Conservation (phyloP, 2,888 invertebrate species). For the Tanytarsus gracilentus region DNA sequence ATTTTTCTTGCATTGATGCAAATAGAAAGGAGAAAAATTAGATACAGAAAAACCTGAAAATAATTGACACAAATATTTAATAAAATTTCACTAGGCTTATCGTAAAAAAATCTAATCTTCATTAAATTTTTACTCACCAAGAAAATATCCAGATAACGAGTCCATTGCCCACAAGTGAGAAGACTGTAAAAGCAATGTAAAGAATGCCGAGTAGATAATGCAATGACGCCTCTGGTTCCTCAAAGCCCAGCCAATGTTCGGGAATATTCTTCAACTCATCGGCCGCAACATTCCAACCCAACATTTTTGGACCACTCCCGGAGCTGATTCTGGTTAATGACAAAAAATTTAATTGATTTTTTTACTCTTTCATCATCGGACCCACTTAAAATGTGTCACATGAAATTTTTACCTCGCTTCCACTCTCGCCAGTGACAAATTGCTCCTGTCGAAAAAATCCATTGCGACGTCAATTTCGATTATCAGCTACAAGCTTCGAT, state of each 20-base stretch:
- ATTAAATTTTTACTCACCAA: constrained; percentile 49
- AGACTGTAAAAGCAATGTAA: constrained; percentile 64
- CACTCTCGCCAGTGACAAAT: background rate
- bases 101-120: too few relatives aligned
- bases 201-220: constrained; percentile 70
- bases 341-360: background rate
- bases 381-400: constrained; percentile 7
- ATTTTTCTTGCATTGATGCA: too few relatives aligned
- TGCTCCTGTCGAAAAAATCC: constrained; percentile 7
- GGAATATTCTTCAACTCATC: constrained; percentile 68
- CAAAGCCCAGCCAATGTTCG: constrained; percentile 66
- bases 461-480: too few relatives aligned
- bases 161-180: constrained; percentile 71
- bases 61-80: too few relatives aligned
- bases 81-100: too few relatives aligned
- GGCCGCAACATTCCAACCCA: constrained; percentile 69
- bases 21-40: too few relatives aligned
- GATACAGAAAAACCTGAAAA: too few relatives aligned
- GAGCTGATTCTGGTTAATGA: background rate
- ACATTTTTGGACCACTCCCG: constrained; percentile 36
- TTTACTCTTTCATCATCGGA: too few relatives aligned
- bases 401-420: constrained; percentile 13
- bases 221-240: constrained; percentile 67
- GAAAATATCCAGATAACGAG: constrained; percentile 60
- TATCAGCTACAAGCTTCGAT: background rate